phyloP scores from a whole-genome alignment of 2,113 vertebrate species.

The Lutjanus erythropterus region DNA sequence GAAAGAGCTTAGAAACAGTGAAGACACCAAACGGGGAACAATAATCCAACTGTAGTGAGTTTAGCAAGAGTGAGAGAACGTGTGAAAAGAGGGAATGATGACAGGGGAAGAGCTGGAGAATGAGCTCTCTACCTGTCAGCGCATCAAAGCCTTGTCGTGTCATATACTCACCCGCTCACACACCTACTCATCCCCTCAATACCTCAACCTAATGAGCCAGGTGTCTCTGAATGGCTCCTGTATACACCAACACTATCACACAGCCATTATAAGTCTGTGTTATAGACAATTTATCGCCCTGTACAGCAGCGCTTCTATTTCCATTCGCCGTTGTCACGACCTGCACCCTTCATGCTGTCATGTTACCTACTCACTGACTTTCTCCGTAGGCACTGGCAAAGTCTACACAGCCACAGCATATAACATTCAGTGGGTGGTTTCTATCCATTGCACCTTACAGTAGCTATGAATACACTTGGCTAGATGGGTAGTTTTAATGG shows the following conservation, averaged over 20 bases:
- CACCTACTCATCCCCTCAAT: slow-evolving; percentile 74
- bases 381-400: slow-evolving; percentile 9
- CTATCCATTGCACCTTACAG: background rate
- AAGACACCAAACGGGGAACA: slow-evolving; percentile 44
- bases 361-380: slow-evolving; percentile 33
- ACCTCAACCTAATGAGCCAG: slow-evolving; percentile 83
- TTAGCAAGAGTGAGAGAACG: slow-evolving; percentile 65
- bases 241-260: slow-evolving; percentile 54
- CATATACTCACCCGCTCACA: slow-evolving; percentile 63
- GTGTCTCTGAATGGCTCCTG: slow-evolving; percentile 65
- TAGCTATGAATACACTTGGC: background rate
- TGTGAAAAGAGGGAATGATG: slow-evolving; percentile 60
- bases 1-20: slow-evolving; percentile 27
- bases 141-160: slow-evolving; percentile 74
- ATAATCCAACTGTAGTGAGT: slow-evolving; percentile 62
- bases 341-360: slow-evolving; percentile 53
- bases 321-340: slow-evolving; percentile 56
- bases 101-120: slow-evolving; percentile 67
- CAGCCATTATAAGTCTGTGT: slow-evolving; percentile 57
- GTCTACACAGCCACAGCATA: background rate
- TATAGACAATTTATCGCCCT: slow-evolving; percentile 68
- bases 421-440: background rate
- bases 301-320: slow-evolving; percentile 52
- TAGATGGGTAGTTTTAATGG: background rate
- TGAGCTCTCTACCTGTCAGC: slow-evolving; percentile 77